Evolutionary conservation across 2,113 vertebrate genomes (phyloP).

Genomic region (Sceloporus tristichus): DNA sequence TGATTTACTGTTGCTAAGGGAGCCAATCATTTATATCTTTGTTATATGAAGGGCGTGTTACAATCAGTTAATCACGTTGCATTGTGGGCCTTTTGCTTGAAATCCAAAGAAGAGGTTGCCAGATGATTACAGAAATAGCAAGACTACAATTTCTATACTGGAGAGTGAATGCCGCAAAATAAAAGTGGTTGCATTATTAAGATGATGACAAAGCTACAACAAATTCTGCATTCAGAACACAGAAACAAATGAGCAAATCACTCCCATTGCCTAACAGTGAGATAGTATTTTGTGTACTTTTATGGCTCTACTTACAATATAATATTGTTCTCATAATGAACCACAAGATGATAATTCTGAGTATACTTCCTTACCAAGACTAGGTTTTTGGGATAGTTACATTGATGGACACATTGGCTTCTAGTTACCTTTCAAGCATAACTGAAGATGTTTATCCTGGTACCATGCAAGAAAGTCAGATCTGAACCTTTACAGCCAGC

Average conservation of each 20-base stretch:
- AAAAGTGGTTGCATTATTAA: constrained; percentile 57
- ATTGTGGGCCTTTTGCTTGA: constrained; percentile 64
- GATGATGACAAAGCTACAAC: constrained; percentile 54
- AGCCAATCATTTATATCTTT: constrained; percentile 74
- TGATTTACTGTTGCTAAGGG: constrained; percentile 76
- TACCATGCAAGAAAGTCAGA: not conserved
- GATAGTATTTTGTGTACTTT: not conserved
- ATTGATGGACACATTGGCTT: not conserved
- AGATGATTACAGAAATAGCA: constrained; percentile 74
- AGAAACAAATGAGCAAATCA: constrained; percentile 68
- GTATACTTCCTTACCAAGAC: not conserved
- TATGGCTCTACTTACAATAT: not conserved
- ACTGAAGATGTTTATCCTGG: not conserved
- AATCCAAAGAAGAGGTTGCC: constrained; percentile 65
- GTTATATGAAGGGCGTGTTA: constrained; percentile 70
- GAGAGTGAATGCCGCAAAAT: constrained; percentile 60
- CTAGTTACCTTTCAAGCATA: not conserved
- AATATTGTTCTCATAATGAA: not conserved
- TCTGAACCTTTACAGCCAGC: too few species aligned
- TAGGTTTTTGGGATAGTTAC: not conserved
- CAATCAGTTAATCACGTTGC: constrained; percentile 73
- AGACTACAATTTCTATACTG: constrained; percentile 75
- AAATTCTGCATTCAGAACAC: constrained; percentile 53
- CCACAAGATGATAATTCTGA: not conserved
- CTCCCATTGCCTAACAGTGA: constrained; percentile 38